Evolutionary conservation across 2,113 vertebrate genomes (phyloP), one percentile per base, ranked within the genome.

Genomic region (Spilogale gracilis): DNA sequence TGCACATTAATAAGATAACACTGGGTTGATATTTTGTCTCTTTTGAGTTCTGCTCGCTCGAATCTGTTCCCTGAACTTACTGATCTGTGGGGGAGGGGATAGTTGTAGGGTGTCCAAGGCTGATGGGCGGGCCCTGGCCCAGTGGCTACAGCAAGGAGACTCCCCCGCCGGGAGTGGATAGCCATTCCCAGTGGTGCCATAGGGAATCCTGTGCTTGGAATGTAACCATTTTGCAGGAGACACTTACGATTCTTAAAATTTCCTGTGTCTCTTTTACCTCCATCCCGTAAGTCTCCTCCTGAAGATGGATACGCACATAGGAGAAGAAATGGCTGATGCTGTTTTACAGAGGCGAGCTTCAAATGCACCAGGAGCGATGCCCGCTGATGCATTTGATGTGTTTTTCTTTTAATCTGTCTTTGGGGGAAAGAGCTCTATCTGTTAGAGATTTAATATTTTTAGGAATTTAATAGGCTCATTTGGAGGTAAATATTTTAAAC

Each of bases 401-500:
- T 93, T 96, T 96, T 95, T 60, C 86, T 97, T 81, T 92, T 90
- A 81, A 84, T 95, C 92, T 95, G 69, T 82, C 92, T 95, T 96
- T 95, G 50, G 63, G 74, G 38, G 63, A 71, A 95, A 93, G 60
- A 32, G n/a, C 71, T 88, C 6, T 89, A 84, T 92, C 85, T 92
- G 69, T 58, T 81, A 95, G 58, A 96, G 81, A 82, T 30, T 95
- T 94, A 82, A 94, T 82, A 95, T 85, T 97, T 97, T 97, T 97
- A 96, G 92, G 92, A 94, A 94, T 89, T 43, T 96, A 96, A 95
- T 94, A 83, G 92, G 82, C 88, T 97, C 54, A 92, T 97, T 97
- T 96, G 88, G 87, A 95, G 80, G 93, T 97, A 96, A 97, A 95
- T 96, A 97, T 96, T 97, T 97, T 95, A 96, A 94, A 94, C 0